A percentile compares a stretch with the other conserved stretches of the same genome.
Conservation (phyloP, 1,140 invertebrate genomes). For the Carcinoscorpius rotundicauda region DNA sequence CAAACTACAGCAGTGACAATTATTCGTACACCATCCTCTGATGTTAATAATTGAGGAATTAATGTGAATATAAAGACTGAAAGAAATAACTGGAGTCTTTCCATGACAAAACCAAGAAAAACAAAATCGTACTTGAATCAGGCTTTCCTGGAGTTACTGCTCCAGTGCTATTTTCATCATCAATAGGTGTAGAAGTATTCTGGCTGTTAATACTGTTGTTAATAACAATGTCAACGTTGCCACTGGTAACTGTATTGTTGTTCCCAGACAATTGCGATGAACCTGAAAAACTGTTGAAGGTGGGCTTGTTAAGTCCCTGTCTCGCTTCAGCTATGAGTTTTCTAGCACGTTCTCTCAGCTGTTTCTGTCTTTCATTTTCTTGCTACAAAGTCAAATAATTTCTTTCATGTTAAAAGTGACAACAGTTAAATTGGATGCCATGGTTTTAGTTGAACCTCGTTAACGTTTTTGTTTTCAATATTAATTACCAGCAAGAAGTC, state of each 20-base stretch:
- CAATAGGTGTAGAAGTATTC: background rate
- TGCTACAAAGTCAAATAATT: conserved; percentile 11
- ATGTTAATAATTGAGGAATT: too few species aligned
- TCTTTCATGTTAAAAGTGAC: conserved; percentile 9
- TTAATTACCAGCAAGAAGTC: too few species aligned
- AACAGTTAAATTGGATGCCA: background rate
- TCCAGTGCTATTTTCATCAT: background rate
- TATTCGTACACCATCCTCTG: too few species aligned
- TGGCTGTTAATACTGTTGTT: background rate
- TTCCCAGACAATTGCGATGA: too few species aligned
- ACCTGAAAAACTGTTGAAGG: conserved; percentile 7
- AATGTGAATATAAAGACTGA: too few species aligned
- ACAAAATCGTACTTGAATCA: conserved; percentile 1
- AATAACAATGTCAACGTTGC: background rate
- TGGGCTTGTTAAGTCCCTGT: conserved; percentile 39
- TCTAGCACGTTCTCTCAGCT: conserved; percentile 70
- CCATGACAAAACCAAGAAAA: too few species aligned
- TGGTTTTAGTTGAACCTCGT: too few species aligned
- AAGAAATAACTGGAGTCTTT: too few species aligned
- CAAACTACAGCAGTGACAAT: too few species aligned
- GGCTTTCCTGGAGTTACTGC: background rate
- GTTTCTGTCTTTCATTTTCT: conserved; percentile 68
- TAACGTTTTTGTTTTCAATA: too few species aligned
- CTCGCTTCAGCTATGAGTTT: conserved; percentile 78
- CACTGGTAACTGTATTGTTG: background rate